A percentile compares a stretch with the other conserved stretches of the same genome.
Evolutionary conservation across 2,797 vertebrate genomes (phyloP).

Genomic region (Coregonus sp.): DNA sequence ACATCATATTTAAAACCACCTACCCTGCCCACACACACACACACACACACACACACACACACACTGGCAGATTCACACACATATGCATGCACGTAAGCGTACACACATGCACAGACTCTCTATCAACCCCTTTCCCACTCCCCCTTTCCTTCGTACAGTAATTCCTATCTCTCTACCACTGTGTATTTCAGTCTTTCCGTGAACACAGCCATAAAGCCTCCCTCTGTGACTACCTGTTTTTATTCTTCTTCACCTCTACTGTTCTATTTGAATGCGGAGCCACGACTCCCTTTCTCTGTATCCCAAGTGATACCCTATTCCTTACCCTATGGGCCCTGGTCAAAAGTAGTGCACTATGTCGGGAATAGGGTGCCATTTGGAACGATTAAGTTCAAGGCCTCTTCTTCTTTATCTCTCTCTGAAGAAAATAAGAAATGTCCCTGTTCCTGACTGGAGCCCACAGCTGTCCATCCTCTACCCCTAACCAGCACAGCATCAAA

Average conservation of each 20-base stretch:
- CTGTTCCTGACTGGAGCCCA: background rate
- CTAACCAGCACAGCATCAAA: slow-evolving; percentile 22
- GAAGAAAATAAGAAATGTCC: background rate
- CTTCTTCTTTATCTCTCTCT: background rate
- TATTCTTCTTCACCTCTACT: slow-evolving; percentile 47
- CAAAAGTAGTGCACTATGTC: background rate
- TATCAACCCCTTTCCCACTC: background rate
- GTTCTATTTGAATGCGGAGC: slow-evolving; percentile 64
- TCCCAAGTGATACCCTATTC: background rate
- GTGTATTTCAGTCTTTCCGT: slow-evolving; percentile 17
- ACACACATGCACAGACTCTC: background rate
- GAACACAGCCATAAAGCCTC: slow-evolving; percentile 40
- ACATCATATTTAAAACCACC: slow-evolving; percentile 20
- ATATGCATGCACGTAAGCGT: background rate
- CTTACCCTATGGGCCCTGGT: background rate
- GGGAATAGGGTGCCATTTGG: background rate
- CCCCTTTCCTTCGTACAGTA: background rate
- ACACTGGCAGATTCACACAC: background rate
- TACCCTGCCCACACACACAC: background rate
- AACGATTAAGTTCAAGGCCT: slow-evolving; percentile 57
- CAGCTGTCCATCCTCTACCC: slow-evolving; percentile 50
- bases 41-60: slow-evolving; percentile 10
- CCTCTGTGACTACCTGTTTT: slow-evolving; percentile 10
- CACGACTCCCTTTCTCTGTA: slow-evolving; percentile 41
- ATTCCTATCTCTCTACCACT: background rate